phyloP scores from a whole-genome alignment of 1,140 invertebrate species.

The Ostrea denselamellosa region DNA sequence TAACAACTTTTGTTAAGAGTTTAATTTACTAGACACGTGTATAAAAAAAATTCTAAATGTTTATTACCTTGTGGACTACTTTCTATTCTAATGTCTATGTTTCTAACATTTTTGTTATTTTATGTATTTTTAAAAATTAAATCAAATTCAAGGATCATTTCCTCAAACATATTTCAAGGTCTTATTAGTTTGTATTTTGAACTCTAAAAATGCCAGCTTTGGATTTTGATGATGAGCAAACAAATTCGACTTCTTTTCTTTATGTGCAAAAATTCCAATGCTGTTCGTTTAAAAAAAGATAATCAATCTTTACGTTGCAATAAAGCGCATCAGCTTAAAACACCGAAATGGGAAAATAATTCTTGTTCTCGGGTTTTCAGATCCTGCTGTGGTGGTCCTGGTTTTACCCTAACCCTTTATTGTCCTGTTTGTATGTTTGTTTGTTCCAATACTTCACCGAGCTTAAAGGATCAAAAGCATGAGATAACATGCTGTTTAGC shows the following conservation, averaged over 20 bases:
- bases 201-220: too few relatives aligned
- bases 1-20: too few relatives aligned
- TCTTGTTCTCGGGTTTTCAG: conserved; percentile 29
- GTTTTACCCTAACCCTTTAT: conserved; percentile 35
- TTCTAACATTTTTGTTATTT: too few relatives aligned
- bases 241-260: not conserved
- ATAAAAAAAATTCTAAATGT: too few relatives aligned
- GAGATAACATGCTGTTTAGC: conserved; percentile 33
- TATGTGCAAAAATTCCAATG: not conserved
- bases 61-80: too few relatives aligned
- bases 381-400: conserved; percentile 9
- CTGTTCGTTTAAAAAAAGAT: not conserved
- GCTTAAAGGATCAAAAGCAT: conserved; percentile 26
- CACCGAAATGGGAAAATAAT: conserved; percentile 22
- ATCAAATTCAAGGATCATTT: too few relatives aligned
- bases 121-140: too few relatives aligned
- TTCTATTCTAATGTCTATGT: too few relatives aligned
- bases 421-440: conserved; percentile 36
- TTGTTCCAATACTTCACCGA: conserved; percentile 35
- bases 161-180: too few relatives aligned
- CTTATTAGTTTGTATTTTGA: too few relatives aligned
- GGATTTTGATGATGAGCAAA: not conserved
- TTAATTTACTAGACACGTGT: too few relatives aligned
- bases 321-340: conserved; percentile 25
- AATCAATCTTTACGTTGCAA: conserved; percentile 5